phyloP scores from a whole-genome alignment of 1,140 invertebrate genomes.

The Drosophila nasuta region DNA sequence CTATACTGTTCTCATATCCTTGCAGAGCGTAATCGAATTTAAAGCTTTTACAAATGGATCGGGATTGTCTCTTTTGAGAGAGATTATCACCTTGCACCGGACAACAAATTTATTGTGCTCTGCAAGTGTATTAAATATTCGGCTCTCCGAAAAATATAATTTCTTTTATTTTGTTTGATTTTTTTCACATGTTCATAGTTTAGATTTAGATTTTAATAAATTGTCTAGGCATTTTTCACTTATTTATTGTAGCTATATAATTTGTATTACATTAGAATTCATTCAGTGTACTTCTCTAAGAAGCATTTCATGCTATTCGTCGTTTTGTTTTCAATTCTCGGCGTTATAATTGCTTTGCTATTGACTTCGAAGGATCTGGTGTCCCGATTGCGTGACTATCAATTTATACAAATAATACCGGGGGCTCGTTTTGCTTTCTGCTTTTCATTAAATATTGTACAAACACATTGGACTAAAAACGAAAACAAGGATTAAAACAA shows the following conservation, averaged over 20 bases:
- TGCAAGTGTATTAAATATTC: constrained; percentile 33
- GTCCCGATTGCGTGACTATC: constrained; percentile 31
- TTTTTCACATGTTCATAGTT: constrained; percentile 20
- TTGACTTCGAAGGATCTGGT: constrained; percentile 45
- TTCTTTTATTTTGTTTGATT: background rate
- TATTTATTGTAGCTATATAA: constrained; percentile 71
- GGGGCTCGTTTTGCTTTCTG: constrained; percentile 17
- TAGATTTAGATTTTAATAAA: constrained; percentile 61
- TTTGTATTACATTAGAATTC: constrained; percentile 65
- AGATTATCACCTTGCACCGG: background rate
- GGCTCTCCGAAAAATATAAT: constrained; percentile 24
- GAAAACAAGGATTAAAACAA: constrained; percentile 71
- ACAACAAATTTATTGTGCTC: constrained; percentile 4
- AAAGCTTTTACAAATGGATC: constrained; percentile 14
- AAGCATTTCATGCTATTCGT: constrained; percentile 81
- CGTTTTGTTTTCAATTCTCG: constrained; percentile 73
- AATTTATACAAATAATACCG: constrained; percentile 42
- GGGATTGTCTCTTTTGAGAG: background rate
- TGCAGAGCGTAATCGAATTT: constrained; percentile 16
- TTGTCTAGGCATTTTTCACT: constrained; percentile 67
- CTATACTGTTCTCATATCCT: constrained; percentile 27
- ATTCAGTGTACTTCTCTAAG: constrained; percentile 62
- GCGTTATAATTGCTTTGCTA: constrained; percentile 68
- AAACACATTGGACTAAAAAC: constrained; percentile 76
- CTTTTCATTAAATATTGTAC: constrained; percentile 57